Conservation (phyloP, 2,113 vertebrate species). For the Asarcornis scutulata region DNA sequence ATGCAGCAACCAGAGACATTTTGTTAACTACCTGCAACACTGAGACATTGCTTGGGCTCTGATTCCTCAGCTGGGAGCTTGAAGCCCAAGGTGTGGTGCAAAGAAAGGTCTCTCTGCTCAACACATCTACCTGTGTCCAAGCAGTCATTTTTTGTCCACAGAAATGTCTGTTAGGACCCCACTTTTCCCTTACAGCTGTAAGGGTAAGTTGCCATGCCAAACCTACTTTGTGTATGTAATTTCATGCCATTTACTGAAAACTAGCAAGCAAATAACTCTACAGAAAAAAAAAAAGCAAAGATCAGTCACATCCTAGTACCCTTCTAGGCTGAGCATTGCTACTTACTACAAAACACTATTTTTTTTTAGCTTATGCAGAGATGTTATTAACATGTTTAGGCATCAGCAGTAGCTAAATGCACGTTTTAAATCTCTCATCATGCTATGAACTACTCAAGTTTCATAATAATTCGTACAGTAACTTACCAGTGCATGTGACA, state of each 20-base stretch:
- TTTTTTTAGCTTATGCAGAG: background rate
- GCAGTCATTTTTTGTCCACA: background rate
- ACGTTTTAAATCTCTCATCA: background rate
- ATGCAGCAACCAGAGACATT: background rate
- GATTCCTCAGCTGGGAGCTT: background rate
- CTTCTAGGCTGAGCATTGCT: background rate
- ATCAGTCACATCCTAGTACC: background rate
- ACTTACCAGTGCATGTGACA: background rate
- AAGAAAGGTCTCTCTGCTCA: background rate
- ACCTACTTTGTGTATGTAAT: fast-evolving
- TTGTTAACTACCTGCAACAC: background rate
- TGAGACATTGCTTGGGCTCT: fast-evolving
- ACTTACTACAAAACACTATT: background rate
- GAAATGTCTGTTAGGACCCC: fast-evolving
- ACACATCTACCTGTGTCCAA: fast-evolving
- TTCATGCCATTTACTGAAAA: background rate
- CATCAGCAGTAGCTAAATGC: background rate
- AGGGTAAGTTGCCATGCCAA: fast-evolving
- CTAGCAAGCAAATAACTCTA: background rate
- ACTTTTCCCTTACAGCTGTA: fast-evolving
- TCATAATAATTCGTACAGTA: background rate
- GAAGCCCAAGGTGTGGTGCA: background rate
- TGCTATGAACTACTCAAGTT: background rate
- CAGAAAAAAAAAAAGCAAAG: background rate
- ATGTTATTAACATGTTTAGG: background rate